Percentiles rank a stretch among this genome's conserved stretches.
Evolutionary conservation across 2,888 invertebrate genomes (phyloP).

Genomic region (Dascillus cervinus): DNA sequence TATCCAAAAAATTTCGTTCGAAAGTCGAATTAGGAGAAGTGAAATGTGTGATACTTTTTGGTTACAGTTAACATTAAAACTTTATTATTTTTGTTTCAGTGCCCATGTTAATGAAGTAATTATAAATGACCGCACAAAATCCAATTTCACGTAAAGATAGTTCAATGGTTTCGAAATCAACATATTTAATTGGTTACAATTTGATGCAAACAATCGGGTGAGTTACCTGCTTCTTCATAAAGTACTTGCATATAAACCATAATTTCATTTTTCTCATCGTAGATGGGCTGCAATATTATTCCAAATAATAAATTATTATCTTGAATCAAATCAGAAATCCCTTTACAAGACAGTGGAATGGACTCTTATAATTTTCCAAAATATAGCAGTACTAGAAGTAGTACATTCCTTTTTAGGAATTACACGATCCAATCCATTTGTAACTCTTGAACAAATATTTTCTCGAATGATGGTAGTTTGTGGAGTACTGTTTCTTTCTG

Average conservation of each 20-base stretch:
- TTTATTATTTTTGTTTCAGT: too few relatives aligned
- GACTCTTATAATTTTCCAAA: slow-evolving; percentile 84
- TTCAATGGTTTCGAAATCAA: too few relatives aligned
- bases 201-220: slow-evolving; percentile 20
- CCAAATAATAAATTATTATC: slow-evolving; percentile 53
- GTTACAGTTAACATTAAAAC: too few relatives aligned
- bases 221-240: slow-evolving; percentile 12
- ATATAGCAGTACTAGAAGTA: slow-evolving; percentile 87
- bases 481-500: slow-evolving; percentile 70
- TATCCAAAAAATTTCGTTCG: background rate
- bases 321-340: slow-evolving; percentile 46
- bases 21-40: background rate
- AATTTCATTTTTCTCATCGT: slow-evolving; percentile 27
- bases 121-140: too few relatives aligned
- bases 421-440: slow-evolving; percentile 75
- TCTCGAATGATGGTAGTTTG: slow-evolving; percentile 87
- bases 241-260: slow-evolving; percentile 5
- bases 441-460: slow-evolving; percentile 80
- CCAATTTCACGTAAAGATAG: too few relatives aligned
- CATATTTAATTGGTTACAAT: slow-evolving; percentile 26
- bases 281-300: slow-evolving; percentile 71
- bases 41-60: background rate
- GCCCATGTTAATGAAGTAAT: too few relatives aligned
- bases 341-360: slow-evolving; percentile 70
- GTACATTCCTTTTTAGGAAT: slow-evolving; percentile 72